Conservation (phyloP, 2,113 vertebrate genomes). For the Furnarius figulus region DNA sequence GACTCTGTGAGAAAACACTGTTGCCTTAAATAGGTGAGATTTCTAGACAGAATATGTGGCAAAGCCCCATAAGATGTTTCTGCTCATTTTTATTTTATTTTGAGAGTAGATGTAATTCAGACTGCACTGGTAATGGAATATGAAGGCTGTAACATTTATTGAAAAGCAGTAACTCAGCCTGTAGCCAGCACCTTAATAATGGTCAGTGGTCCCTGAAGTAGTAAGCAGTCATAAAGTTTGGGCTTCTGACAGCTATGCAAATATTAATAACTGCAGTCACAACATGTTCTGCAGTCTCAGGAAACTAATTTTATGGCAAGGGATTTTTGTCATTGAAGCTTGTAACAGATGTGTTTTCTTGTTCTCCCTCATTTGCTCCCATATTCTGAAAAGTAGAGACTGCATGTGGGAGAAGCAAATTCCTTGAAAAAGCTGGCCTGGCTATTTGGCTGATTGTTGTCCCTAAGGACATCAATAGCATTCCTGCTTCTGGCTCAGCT, state of each 20-base stretch:
- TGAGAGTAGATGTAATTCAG: slow-evolving; percentile 2
- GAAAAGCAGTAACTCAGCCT: not conserved
- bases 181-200: slow-evolving; percentile 19
- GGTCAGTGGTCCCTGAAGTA: slow-evolving; percentile 38
- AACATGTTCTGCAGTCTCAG: slow-evolving; percentile 7
- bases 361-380: not conserved
- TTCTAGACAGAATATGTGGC: not conserved
- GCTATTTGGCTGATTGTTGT: fast-evolving
- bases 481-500: not conserved
- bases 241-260: slow-evolving; percentile 54
- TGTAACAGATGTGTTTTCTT: not conserved
- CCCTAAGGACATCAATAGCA: not conserved
- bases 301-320: slow-evolving; percentile 26
- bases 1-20: not conserved
- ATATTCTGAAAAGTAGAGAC: not conserved
- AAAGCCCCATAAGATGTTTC: not conserved
- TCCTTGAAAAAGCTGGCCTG: not conserved
- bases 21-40: not conserved
- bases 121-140: not conserved
- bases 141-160: slow-evolving; percentile 33
- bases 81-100: slow-evolving; percentile 39
- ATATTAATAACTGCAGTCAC: slow-evolving; percentile 45
- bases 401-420: not conserved
- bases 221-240: slow-evolving; percentile 14
- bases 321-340: not conserved